Percentiles rank a stretch among this genome's conserved stretches.
These are phyloP conservation scores for Hypomesus transpacificus DNA, from an alignment of 2,113 vertebrate genomes.

Conservation along the genomic window DNA sequence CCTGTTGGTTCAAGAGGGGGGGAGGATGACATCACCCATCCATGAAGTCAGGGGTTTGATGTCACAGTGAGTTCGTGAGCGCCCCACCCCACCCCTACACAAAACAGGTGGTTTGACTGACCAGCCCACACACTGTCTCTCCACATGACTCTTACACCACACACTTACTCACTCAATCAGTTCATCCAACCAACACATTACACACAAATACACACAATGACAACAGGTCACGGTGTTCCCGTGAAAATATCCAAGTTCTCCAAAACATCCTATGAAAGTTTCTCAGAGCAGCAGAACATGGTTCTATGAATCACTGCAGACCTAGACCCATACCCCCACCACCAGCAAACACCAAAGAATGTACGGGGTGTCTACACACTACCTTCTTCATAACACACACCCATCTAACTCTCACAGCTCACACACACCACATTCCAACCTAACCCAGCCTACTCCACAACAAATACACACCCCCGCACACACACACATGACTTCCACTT, in stretches of 20 bases:
- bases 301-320: slow-evolving; percentile 27
- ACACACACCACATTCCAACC: background rate
- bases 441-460: no score
- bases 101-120: no score
- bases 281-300: background rate
- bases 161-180: no score
- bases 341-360: slow-evolving; percentile 16
- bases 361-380: slow-evolving; percentile 2
- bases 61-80: background rate
- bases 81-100: no score
- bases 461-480: no score
- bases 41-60: slow-evolving; percentile 17
- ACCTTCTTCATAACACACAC: no score
- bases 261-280: background rate
- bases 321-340: background rate
- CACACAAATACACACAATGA: background rate
- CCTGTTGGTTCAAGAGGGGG: background rate
- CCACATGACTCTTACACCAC: no score
- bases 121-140: no score
- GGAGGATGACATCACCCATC: slow-evolving; percentile 32
- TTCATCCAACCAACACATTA: no score
- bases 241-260: background rate
- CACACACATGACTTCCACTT: no score
- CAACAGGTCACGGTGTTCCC: background rate
- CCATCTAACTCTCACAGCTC: background rate